These are phyloP conservation scores for Notospermus geniculatus DNA, from an alignment of 1,140 invertebrate species.

Conservation along the genomic window DNA sequence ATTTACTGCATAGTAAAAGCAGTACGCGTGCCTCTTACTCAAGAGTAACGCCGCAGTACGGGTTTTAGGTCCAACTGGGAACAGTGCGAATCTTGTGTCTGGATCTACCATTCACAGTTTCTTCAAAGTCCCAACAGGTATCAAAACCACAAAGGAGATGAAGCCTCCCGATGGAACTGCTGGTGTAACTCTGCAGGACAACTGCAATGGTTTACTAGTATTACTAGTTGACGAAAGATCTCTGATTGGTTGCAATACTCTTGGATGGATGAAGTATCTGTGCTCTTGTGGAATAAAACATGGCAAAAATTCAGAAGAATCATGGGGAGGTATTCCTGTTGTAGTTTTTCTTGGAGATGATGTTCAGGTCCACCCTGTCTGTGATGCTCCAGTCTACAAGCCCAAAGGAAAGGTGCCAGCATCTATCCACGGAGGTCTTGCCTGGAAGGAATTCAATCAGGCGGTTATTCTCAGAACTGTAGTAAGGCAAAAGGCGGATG, in stretches of 20 bases:
- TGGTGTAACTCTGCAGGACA: slow-evolving; percentile 17
- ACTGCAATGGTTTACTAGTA: slow-evolving; percentile 14
- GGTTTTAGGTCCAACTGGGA: slow-evolving; percentile 28
- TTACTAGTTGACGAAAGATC: slow-evolving; percentile 30
- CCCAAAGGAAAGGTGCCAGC: slow-evolving; percentile 9
- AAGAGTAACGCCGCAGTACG: slow-evolving; percentile 21
- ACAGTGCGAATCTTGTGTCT: slow-evolving; percentile 25
- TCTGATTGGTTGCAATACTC: slow-evolving; percentile 21
- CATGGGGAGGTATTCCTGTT: slow-evolving; percentile 26
- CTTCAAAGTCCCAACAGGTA: slow-evolving; percentile 21
- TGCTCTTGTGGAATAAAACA: slow-evolving; percentile 16
- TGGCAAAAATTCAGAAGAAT: slow-evolving; percentile 10
- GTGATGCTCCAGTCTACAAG: slow-evolving; percentile 23
- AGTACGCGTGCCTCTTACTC: slow-evolving; percentile 16
- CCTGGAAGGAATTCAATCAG: slow-evolving; percentile 21
- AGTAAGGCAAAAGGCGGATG: slow-evolving; percentile 14
- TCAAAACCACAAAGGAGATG: slow-evolving; percentile 19
- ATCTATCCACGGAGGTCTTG: slow-evolving; percentile 23
- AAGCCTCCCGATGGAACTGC: slow-evolving; percentile 12
- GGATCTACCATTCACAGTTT: slow-evolving; percentile 24
- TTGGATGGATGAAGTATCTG: slow-evolving; percentile 27
- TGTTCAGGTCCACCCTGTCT: slow-evolving; percentile 29
- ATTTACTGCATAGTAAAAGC: slow-evolving; percentile 21
- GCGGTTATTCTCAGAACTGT: slow-evolving; percentile 21
- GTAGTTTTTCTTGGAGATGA: slow-evolving; percentile 29